Conservation (phyloP, 2,888 invertebrate genomes). For the Lottia scabra region DNA sequence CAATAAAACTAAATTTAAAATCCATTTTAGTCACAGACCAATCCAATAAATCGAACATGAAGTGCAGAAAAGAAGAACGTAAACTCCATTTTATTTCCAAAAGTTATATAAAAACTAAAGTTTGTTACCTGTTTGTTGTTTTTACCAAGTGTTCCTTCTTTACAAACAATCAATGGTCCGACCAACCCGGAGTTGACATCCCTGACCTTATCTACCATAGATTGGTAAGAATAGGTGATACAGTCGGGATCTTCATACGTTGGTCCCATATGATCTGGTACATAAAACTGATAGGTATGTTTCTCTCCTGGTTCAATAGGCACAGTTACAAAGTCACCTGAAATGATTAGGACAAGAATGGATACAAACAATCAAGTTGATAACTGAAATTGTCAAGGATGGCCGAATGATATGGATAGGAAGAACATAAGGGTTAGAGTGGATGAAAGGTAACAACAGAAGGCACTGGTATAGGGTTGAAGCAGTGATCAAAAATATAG, state of each 20-base stretch:
- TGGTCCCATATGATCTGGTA: conserved; percentile 35
- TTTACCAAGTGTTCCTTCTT: conserved; percentile 32
- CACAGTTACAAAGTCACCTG: conserved; percentile 6
- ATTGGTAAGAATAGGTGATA: conserved; percentile 42
- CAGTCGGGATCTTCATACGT: conserved; percentile 39
- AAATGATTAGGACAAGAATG: not conserved
- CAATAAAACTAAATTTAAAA: no score
- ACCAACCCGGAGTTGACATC: conserved; percentile 46
- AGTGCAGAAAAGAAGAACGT: no score
- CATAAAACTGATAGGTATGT: conserved; percentile 35
- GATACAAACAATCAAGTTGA: no score
- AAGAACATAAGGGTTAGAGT: no score
- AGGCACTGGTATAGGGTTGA: no score
- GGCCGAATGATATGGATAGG: no score
- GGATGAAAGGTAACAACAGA: no score
- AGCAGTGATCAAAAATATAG: no score
- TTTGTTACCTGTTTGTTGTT: conserved; percentile 30
- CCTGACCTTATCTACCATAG: conserved; percentile 40
- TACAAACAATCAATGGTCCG: conserved; percentile 45
- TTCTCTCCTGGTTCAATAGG: conserved; percentile 26
- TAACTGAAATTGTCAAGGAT: no score
- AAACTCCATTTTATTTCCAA: no score
- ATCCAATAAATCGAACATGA: no score
- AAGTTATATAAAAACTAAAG: not conserved
- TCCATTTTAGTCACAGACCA: no score